Evolutionary conservation across 2,888 invertebrate species (phyloP).

Genomic region (Diarsia dahlii): DNA sequence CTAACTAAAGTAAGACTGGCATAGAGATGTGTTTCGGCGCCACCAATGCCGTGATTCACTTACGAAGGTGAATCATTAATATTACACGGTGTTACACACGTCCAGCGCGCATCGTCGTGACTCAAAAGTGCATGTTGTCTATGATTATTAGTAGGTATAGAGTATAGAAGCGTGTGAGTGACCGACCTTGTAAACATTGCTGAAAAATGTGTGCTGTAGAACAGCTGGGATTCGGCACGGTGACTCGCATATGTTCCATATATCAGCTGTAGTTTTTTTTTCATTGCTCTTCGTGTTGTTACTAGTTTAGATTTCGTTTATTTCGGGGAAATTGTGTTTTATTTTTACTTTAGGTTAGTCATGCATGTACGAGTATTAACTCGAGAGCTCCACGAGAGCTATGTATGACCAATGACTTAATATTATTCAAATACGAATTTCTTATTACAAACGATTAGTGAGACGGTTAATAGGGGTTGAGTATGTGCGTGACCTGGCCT

Average conservation of each 20-base stretch:
- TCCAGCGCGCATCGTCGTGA: conserved; percentile 58
- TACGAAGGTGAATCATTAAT: conserved; percentile 63
- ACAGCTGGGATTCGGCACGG: conserved; percentile 51
- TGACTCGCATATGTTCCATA: conserved; percentile 47
- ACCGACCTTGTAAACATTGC: conserved; percentile 83
- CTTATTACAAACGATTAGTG: conserved; percentile 37
- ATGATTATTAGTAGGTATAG: conserved; percentile 39
- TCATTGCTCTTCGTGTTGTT: conserved; percentile 14
- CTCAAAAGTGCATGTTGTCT: conserved; percentile 66
- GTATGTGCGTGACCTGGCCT: conserved; percentile 72
- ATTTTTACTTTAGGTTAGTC: conserved; percentile 26
- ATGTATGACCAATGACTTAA: no score
- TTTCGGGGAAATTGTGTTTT: conserved; percentile 14
- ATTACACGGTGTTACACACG: conserved; percentile 61
- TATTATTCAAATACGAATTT: conserved; percentile 19
- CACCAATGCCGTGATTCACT: conserved; percentile 61
- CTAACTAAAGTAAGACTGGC: conserved; percentile 41
- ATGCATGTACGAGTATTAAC: conserved; percentile 8
- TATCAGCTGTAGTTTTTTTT: conserved; percentile 32
- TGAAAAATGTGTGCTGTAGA: conserved; percentile 67
- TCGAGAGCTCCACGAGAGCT: background rate
- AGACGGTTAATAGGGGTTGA: conserved; percentile 48
- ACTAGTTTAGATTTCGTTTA: conserved; percentile 28
- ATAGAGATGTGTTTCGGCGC: conserved; percentile 48
- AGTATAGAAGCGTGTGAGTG: conserved; percentile 72